These are phyloP conservation scores for Drosophila gunungcola DNA, from an alignment of 1,140 invertebrate genomes.

Conservation along the genomic window DNA sequence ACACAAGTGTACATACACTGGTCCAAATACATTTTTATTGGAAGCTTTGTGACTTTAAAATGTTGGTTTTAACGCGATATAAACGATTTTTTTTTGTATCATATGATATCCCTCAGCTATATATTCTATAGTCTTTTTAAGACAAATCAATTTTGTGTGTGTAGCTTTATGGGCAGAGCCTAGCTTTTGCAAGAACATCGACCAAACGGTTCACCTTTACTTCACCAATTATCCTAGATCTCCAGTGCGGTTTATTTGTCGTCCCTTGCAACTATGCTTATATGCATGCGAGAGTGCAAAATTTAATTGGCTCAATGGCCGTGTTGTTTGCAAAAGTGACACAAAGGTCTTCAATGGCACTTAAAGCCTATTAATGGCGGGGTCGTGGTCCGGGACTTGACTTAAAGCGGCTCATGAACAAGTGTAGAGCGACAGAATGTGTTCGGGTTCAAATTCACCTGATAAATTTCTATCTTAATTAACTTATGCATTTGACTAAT, in stretches of 20 bases:
- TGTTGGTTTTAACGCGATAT: no score
- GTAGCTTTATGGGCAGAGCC: not conserved
- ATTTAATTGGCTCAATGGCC: conserved; percentile 20
- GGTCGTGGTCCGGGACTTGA: conserved; percentile 16
- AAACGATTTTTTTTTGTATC: no score
- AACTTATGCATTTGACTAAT: no score
- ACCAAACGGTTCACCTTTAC: not conserved
- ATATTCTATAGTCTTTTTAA: no score
- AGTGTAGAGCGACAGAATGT: not conserved
- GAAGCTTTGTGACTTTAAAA: no score
- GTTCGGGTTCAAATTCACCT: no score
- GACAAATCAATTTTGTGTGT: not conserved
- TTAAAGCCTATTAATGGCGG: conserved; percentile 69
- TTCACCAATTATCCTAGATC: not conserved
- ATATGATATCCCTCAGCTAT: no score
- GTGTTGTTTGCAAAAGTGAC: conserved; percentile 49
- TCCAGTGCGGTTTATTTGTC: not conserved
- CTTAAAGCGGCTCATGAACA: conserved; percentile 22
- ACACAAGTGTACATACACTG: not conserved
- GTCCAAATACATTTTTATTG: not conserved
- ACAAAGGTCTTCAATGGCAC: conserved; percentile 41
- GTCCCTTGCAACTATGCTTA: not conserved
- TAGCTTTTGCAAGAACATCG: not conserved
- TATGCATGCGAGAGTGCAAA: not conserved
- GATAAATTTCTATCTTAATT: no score